Conservation (phyloP, 2,888 invertebrate genomes). For the Flexamia atlantica region DNA sequence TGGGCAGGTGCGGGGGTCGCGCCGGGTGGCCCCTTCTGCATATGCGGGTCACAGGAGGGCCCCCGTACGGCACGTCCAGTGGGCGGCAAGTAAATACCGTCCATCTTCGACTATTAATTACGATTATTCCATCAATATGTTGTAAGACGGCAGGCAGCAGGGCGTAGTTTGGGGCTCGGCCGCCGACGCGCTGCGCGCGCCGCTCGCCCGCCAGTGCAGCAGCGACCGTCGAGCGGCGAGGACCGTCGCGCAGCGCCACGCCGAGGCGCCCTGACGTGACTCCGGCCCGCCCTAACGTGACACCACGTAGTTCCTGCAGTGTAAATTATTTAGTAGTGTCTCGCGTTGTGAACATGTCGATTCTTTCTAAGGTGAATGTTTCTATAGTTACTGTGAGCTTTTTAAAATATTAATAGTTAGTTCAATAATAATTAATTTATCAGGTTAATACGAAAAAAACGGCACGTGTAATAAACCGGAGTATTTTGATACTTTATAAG, state of each 20-base stretch:
- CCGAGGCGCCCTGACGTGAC: not conserved
- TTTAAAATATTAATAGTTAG: not conserved
- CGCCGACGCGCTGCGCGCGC: constrained; percentile 39
- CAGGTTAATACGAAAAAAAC: too few relatives aligned
- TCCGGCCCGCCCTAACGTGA: constrained; percentile 33
- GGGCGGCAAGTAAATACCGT: constrained; percentile 25
- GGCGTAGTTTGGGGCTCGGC: constrained; percentile 32
- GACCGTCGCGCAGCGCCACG: not conserved
- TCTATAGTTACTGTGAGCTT: not conserved
- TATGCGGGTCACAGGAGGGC: constrained; percentile 3
- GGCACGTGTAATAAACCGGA: too few relatives aligned
- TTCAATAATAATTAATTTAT: not conserved
- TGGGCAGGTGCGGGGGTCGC: constrained; percentile 34
- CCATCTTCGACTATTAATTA: constrained; percentile 44
- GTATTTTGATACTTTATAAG: too few relatives aligned
- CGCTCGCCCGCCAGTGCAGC: constrained; percentile 38
- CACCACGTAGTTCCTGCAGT: not conserved
- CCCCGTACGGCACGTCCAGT: constrained; percentile 12
- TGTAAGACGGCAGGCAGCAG: constrained; percentile 18
- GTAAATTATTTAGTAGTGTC: not conserved
- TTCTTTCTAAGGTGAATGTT: not conserved
- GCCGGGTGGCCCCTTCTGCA: constrained; percentile 13
- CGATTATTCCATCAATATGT: constrained; percentile 50
- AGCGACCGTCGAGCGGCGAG: constrained; percentile 31
- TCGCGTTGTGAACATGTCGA: not conserved